Base-by-base conservation (phyloP, 35 echinoderm and acorn worm genomes). In the Apostichopus parvimensis region DNA sequence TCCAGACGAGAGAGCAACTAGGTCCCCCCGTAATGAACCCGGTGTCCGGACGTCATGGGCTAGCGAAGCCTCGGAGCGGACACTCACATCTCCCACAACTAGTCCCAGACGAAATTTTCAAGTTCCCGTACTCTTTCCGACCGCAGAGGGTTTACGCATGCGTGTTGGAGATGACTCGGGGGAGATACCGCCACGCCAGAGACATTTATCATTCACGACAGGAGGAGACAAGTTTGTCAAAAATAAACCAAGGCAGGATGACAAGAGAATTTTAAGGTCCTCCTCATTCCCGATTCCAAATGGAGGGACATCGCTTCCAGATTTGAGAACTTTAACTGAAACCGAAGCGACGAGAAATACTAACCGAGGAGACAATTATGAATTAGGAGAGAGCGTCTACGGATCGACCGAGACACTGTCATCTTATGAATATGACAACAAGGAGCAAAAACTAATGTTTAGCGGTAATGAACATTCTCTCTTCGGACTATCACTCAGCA, bases 21-120 rank as follows among this genome's bases (percentile, higher is more conserved):
- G 28, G 28, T 64, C 55, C 52, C 85, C 85, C 24, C 5, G 85
- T 11, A 87, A 87, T 71, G 64, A 62, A 57, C 53, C 85, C 20
- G 14, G 85, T 2, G 25, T 87, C 10, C n/a, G 85, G 8, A 87
- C 85, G 5, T 87, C 85, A 13, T 87, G 85, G 85, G 85, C 85
- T 21, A 87, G 85, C 57, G 85, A 87, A 15, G 85, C 85, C 20
- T 87, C 85, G 54, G 85, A 87, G 64, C 23, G 57, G 23, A 65
- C 21, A 8, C 52, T 55, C 6, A 82, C 45, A 82, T 65, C 57
- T 56, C 79, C 25, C 21, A 82, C 34, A 82, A 59, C 15, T 17
- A 64, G 18, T 5, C 26, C 24, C 5, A 87, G 64, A 28, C 85
- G 20, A 18, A 68, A 57, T 14, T 71, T 87, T 13, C 54, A 71